These are phyloP conservation scores for Perizoma affinitatum DNA, from an alignment of 2,888 invertebrate species.

Conservation along the genomic window DNA sequence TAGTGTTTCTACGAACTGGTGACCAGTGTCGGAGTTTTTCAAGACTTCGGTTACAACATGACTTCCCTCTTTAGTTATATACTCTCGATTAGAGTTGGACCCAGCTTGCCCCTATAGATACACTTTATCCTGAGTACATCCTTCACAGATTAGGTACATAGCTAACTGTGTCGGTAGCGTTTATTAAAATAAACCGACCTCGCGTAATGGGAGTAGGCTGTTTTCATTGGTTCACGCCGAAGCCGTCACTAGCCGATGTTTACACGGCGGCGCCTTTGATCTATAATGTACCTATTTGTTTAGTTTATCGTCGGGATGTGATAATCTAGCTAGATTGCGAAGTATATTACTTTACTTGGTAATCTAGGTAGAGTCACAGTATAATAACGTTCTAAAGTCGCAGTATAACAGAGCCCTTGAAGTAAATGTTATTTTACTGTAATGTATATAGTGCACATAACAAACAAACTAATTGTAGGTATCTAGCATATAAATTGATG, in stretches of 20 bases:
- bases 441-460: too few relatives aligned
- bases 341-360: conserved; percentile 12
- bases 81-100: background rate
- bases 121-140: conserved; percentile 10
- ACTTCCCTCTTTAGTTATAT: too few relatives aligned
- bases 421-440: too few relatives aligned
- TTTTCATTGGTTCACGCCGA: conserved; percentile 32
- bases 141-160: conserved; percentile 10
- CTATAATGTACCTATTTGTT: conserved; percentile 24
- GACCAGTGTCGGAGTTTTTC: too few relatives aligned
- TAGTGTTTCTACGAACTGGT: too few relatives aligned
- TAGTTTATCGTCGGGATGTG: conserved; percentile 25
- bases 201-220: conserved; percentile 31
- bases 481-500: too few relatives aligned
- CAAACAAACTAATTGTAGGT: too few relatives aligned
- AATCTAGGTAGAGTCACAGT: conserved; percentile 8
- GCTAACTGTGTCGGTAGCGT: conserved; percentile 14
- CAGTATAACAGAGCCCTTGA: too few relatives aligned
- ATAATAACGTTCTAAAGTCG: background rate
- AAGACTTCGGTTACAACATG: too few relatives aligned
- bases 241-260: conserved; percentile 30
- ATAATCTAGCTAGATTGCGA: conserved; percentile 18
- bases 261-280: conserved; percentile 41
- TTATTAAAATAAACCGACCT: conserved; percentile 41
- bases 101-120: background rate